Conservation (phyloP, 2,113 vertebrate species). For the Numida meleagris region DNA sequence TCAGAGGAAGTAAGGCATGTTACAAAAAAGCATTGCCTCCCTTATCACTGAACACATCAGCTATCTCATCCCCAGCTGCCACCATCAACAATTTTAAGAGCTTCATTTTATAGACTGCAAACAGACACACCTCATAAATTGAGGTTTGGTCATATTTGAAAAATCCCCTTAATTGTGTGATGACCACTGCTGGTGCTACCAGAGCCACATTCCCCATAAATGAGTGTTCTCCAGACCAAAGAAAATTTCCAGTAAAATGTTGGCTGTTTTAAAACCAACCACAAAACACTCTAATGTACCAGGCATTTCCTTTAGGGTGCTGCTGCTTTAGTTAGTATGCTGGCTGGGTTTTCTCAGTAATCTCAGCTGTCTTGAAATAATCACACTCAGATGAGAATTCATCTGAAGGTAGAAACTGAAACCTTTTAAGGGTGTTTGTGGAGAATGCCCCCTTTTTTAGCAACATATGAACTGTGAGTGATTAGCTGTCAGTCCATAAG, state of each 20-base stretch:
- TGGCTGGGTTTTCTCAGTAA: not conserved
- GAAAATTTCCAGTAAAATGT: constrained; percentile 56
- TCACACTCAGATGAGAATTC: not conserved
- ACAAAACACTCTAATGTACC: constrained; percentile 21
- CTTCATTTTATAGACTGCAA: not conserved
- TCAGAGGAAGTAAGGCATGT: not conserved
- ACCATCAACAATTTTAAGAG: not conserved
- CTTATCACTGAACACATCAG: not conserved
- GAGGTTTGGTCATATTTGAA: constrained; percentile 20
- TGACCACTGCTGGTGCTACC: constrained; percentile 2
- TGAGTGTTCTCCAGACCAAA: constrained; percentile 24
- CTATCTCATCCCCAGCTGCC: not conserved
- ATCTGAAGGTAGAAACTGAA: not conserved
- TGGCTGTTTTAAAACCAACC: constrained; percentile 35
- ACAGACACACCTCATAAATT: constrained; percentile 6
- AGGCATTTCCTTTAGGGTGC: constrained; percentile 52
- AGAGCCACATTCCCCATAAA: constrained; percentile 30
- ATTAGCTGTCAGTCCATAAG: not conserved
- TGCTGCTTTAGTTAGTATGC: not conserved
- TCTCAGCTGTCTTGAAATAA: not conserved
- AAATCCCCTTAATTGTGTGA: not conserved
- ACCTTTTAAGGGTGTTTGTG: not conserved
- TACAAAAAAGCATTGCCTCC: not conserved
- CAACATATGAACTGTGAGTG: not conserved
- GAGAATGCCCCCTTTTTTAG: accelerated